A percentile compares a stretch with the other conserved stretches of the same genome.
Evolutionary conservation across 2,113 vertebrate genomes (phyloP).

Genomic region (Proteles cristata): DNA sequence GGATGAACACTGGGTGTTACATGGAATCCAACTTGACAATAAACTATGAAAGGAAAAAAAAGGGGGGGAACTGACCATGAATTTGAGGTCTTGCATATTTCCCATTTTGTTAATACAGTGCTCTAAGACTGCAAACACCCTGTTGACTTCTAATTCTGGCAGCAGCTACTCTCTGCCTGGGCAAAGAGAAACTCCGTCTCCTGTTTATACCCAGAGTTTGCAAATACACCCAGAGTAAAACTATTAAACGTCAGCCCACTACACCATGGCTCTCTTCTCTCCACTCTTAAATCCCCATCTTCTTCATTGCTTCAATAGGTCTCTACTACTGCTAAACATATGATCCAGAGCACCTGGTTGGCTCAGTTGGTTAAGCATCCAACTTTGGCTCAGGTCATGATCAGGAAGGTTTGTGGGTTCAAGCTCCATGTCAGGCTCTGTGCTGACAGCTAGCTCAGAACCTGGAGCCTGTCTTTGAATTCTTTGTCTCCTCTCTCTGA

Average conservation of each 20-base stretch:
- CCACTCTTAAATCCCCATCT: neutral
- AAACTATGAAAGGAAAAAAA: no score
- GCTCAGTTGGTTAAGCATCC: no score
- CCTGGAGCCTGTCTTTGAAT: no score
- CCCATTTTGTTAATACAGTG: neutral
- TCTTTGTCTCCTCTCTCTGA: no score
- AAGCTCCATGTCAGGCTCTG: no score
- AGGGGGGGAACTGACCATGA: neutral
- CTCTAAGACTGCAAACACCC: neutral
- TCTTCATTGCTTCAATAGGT: neutral
- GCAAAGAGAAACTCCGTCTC: neutral
- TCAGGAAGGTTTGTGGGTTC: no score
- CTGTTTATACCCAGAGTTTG: neutral
- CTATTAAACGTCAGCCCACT: neutral
- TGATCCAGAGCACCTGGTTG: neutral
- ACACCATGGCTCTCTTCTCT: neutral
- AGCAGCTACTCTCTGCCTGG: neutral
- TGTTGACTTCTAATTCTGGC: neutral
- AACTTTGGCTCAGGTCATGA: no score
- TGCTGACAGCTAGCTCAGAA: no score
- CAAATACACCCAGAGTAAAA: neutral
- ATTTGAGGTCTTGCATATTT: neutral
- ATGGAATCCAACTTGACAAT: no score
- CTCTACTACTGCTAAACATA: neutral
- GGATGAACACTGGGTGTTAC: no score